phyloP scores from a whole-genome alignment of 2,888 invertebrate genomes.

The Drosophila testacea region DNA sequence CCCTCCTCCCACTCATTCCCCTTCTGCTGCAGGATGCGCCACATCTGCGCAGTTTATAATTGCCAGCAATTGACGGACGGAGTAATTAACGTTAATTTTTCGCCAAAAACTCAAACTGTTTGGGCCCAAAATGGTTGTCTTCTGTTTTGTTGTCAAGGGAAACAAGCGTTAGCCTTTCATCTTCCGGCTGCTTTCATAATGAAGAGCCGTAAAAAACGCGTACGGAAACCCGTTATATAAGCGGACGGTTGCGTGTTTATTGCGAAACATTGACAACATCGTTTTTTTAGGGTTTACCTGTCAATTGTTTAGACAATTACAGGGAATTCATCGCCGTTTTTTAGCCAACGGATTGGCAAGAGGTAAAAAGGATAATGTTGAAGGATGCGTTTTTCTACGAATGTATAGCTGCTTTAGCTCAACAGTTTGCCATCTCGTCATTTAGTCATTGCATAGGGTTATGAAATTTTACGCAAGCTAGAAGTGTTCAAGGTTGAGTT shows the following conservation, averaged over 20 bases:
- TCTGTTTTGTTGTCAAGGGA: slow-evolving; percentile 2
- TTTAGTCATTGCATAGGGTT: slow-evolving; percentile 60
- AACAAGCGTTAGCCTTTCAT: slow-evolving; percentile 43
- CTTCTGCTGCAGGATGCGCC: slow-evolving; percentile 34
- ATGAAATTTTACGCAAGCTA: slow-evolving; percentile 81
- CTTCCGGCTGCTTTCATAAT: slow-evolving; percentile 23
- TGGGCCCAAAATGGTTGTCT: slow-evolving; percentile 13
- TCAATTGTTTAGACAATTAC: slow-evolving; percentile 42
- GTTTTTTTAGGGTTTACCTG: slow-evolving; percentile 48
- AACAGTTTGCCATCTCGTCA: not conserved
- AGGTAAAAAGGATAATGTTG: slow-evolving; percentile 71
- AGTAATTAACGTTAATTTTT: slow-evolving; percentile 63
- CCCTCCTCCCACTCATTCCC: not conserved
- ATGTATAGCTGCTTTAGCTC: slow-evolving; percentile 16
- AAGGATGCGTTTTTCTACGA: slow-evolving; percentile 54
- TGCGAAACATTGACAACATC: slow-evolving; percentile 52
- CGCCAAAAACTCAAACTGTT: slow-evolving; percentile 10
- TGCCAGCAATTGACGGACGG: slow-evolving; percentile 62
- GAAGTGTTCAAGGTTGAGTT: slow-evolving; percentile 44
- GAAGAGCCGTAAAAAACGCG: slow-evolving; percentile 21
- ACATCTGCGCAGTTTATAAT: slow-evolving; percentile 78
- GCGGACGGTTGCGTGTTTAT: slow-evolving; percentile 57
- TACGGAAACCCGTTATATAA: slow-evolving; percentile 77
- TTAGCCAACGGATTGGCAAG: slow-evolving; percentile 81
- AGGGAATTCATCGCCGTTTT: slow-evolving; percentile 63